Evolutionary conservation across 2,888 invertebrate genomes (phyloP), one percentile per base, ranked within the genome.

Genomic region (Clanis bilineata): DNA sequence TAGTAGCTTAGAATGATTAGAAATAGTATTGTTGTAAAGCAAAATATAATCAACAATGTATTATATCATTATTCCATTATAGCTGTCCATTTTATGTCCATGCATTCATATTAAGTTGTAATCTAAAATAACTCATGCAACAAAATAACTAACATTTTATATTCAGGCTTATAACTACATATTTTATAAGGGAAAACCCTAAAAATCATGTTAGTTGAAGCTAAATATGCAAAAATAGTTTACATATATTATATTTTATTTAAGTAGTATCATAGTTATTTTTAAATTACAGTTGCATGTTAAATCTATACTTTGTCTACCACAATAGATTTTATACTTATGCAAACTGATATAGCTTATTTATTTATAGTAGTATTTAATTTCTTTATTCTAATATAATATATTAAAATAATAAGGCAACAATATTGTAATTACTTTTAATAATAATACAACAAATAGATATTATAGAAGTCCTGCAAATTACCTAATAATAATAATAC

Each of bases 1-100:
- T 51, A 51, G 51, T 51, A 32, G 51, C 51, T 32, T 32, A n/a
- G 32, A 18, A 51, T 47, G 6, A 28, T 51, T 51, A 51, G 28
- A 32, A 51, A 32, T 51, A 51, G 28, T 18, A 51, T 32, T 51
- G 15, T 28, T 47, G 28, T 25, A 25, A 47, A 47, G 47, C 47
- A 47, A 47, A 47, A 28, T 1, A 28, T 28, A 28, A 28, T 7
- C 15, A 15, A 47, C 25, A 47, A 28, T 25, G 47, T 47, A 25
- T 21, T 21, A 25, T 51, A 22, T 3, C 3, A 32, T 28, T 32
- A 51, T 22, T 39, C 4, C 9, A 32, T 9, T 41, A 18, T 18
- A 41, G 18, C 41, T 5, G 32, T 32, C 3, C 7, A 51, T 51
- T 51, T 51, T 28, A 1, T 28, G 3, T 28, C 12, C 44, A 51